Evolutionary conservation across 2,113 vertebrate species (phyloP).

Genomic region (Tonatia bakeri): DNA sequence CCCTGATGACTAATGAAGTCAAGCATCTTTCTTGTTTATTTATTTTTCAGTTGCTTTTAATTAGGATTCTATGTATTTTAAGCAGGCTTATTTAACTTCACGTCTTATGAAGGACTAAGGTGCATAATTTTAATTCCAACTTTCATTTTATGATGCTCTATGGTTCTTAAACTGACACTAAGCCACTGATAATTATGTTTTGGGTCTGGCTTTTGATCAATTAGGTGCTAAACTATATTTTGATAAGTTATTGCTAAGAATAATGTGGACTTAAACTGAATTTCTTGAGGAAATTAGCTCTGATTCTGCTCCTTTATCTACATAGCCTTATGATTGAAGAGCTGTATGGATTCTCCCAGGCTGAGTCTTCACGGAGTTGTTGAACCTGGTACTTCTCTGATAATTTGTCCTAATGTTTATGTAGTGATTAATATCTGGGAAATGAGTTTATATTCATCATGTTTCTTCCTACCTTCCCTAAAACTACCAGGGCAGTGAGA

Average conservation of each 20-base stretch:
- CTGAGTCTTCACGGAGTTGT: not conserved
- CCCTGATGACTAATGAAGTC: not conserved
- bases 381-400: not conserved
- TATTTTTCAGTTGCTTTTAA: constrained; percentile 29
- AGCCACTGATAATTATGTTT: not conserved
- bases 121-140: not conserved
- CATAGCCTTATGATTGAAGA: not conserved
- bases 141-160: not conserved
- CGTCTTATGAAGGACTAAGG: not conserved
- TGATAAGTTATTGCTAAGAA: not conserved
- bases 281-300: not conserved
- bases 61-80: constrained; percentile 46
- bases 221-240: not conserved
- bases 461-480: not conserved
- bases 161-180: not conserved
- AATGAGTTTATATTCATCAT: not conserved
- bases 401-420: not conserved
- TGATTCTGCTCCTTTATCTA: not conserved
- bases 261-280: not conserved
- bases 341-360: not conserved
- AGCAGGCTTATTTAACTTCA: not conserved
- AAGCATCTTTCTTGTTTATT: not conserved
- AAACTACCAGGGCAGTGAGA: not conserved
- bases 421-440: not conserved
- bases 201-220: not conserved